Base-by-base conservation (phyloP, 2,888 invertebrate species). In the Nemoura dubitans region DNA sequence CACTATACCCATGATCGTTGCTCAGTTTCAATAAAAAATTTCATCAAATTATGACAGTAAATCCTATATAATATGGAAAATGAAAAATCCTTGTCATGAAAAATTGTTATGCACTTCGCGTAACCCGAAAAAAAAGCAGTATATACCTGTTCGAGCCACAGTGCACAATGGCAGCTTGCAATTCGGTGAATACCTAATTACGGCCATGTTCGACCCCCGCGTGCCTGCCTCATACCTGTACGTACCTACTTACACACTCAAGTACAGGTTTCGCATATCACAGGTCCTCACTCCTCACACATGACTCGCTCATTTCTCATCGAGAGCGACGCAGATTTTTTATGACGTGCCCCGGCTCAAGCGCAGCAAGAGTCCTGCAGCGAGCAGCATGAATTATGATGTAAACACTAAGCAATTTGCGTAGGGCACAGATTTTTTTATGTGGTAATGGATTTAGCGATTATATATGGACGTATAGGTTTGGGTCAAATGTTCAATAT, bases 161-260 rank as follows among this genome's bases (percentile, higher is more conserved):
- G 59, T 59, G 59, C 59, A 21, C 59, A 59, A 21, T 59, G 59
- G 59, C 2, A 59, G 14, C 6, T 14, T 1, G 59, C 21, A 59
- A 21, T 59, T 59, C 59, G 59, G 59, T 59, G 59, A 59, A 59
- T 59, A 59, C 59, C 59, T 59, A 59, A 59, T 59, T 59, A 59
- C 59, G 14, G 59, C 59, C 59, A 59, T 59, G 59, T 59, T 36
- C 10, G 36, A 36, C 10, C 36, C 36, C 36, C n/a, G n/a, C n/a
- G n/a, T n/a, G n/a, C 36, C 36, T 6, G 36, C 10, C 36, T 3
- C 59, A 59, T 1, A 59, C 59, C 3, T 14, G 14, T 21, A 59
- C 59, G 2, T 21, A 59, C 59, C 14, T 21, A 59, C 21, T 21
- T 21, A 59, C 59, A 59, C 16, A 16, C 59, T 21, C 59, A 59